These are phyloP conservation scores for Melinaea menophilus DNA, from an alignment of 2,888 invertebrate genomes.

Conservation along the genomic window DNA sequence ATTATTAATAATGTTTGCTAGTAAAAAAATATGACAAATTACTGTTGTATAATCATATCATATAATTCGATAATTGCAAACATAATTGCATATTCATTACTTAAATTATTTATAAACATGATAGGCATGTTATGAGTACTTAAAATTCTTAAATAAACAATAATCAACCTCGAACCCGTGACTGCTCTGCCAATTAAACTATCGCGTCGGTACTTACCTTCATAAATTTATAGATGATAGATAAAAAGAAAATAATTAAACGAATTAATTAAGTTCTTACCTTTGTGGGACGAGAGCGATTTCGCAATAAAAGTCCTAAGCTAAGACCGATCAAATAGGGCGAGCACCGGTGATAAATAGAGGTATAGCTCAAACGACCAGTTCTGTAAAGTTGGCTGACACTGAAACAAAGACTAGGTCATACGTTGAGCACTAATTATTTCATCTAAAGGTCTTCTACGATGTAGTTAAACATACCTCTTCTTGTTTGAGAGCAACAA, in stretches of 20 bases:
- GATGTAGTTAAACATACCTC: neutral
- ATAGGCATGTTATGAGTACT: too few species aligned
- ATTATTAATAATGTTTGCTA: too few species aligned
- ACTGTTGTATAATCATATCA: too few species aligned
- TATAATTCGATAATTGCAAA: too few species aligned
- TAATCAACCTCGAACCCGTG: neutral
- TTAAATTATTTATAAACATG: too few species aligned
- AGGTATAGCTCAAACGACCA: constrained; percentile 80
- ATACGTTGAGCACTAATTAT: neutral
- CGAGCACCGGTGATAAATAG: constrained; percentile 80
- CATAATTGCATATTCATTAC: too few species aligned
- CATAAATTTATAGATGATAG: too few species aligned
- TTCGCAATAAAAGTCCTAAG: constrained; percentile 77
- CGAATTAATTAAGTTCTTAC: constrained; percentile 36
- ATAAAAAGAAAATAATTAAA: too few species aligned
- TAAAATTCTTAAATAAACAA: too few species aligned
- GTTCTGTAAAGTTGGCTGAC: constrained; percentile 83
- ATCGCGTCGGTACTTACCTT: too few species aligned
- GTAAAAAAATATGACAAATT: too few species aligned
- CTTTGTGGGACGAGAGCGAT: constrained; percentile 58
- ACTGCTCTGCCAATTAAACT: too few species aligned
- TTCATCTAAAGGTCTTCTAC: neutral
- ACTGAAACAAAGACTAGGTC: constrained; percentile 57
- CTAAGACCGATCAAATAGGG: constrained; percentile 81
- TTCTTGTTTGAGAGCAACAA: neutral